Evolutionary conservation across 2,113 vertebrate species (phyloP).

Genomic region (Poeciliopsis retropinna): DNA sequence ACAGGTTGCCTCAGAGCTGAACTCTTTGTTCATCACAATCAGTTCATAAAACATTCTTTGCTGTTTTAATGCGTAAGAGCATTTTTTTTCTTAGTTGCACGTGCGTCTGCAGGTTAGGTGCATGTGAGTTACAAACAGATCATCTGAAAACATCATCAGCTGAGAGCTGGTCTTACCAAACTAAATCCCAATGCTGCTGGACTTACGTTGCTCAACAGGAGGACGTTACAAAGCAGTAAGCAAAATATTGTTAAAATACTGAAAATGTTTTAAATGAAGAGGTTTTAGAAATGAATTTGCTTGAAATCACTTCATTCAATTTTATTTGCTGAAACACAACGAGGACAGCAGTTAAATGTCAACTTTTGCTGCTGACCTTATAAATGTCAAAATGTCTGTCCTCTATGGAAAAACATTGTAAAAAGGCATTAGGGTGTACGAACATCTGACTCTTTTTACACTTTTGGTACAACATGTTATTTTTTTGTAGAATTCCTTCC

Average conservation of each 20-base stretch:
- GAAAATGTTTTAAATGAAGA: neutral
- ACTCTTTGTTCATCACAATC: too few relatives aligned
- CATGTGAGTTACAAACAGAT: neutral
- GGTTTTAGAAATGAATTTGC: neutral
- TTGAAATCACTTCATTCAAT: neutral
- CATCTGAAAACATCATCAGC: neutral
- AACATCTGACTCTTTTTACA: neutral
- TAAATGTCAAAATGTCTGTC: slow-evolving; percentile 34
- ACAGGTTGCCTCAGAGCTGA: too few relatives aligned
- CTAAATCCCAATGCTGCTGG: neutral
- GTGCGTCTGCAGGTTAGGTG: neutral
- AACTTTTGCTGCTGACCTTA: slow-evolving; percentile 43
- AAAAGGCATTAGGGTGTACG: slow-evolving; percentile 21
- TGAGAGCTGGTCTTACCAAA: neutral
- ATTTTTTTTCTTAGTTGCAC: neutral
- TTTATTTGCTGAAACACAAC: slow-evolving; percentile 3
- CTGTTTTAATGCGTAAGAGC: neutral
- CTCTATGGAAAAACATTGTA: slow-evolving; percentile 3
- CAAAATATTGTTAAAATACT: neutral
- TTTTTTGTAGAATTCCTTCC: too few relatives aligned
- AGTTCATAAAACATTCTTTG: neutral
- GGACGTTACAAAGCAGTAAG: neutral
- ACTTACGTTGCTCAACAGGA: slow-evolving; percentile 7
- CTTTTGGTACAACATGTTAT: neutral
- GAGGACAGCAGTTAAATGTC: slow-evolving; percentile 45